These are phyloP conservation scores for Prionailurus viverrinus DNA, from an alignment of 2,113 vertebrate species.

Conservation along the genomic window DNA sequence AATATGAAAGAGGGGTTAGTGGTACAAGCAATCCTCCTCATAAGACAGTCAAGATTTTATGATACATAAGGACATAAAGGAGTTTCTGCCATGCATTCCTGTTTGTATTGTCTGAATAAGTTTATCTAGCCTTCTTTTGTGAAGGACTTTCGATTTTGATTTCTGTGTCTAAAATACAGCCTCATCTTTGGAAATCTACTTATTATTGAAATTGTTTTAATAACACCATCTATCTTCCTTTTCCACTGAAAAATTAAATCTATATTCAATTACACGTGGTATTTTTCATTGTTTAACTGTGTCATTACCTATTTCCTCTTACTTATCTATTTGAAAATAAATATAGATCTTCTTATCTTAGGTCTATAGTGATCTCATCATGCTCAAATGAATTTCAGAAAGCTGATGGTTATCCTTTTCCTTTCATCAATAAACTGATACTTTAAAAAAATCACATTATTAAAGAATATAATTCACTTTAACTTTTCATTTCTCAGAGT, in stretches of 20 bases:
- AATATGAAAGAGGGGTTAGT: background rate
- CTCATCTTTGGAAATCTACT: slow-evolving; percentile 72
- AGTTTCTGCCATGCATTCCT: background rate
- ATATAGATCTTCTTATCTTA: slow-evolving; percentile 53
- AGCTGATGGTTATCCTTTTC: slow-evolving; percentile 3
- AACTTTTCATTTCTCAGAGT: slow-evolving; percentile 38
- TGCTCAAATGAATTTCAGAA: slow-evolving; percentile 56
- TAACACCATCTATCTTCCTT: slow-evolving; percentile 56
- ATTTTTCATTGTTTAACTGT: slow-evolving; percentile 73
- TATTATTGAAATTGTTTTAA: slow-evolving; percentile 66
- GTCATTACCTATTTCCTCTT: slow-evolving; percentile 68
- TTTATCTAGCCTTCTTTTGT: background rate
- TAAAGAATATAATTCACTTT: slow-evolving; percentile 58
- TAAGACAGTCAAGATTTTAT: background rate
- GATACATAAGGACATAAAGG: background rate
- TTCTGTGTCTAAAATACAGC: slow-evolving; percentile 50
- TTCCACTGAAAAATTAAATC: slow-evolving; percentile 69
- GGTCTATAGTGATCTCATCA: slow-evolving; percentile 54
- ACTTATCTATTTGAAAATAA: slow-evolving; percentile 72
- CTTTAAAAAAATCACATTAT: slow-evolving; percentile 36
- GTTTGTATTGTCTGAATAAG: background rate
- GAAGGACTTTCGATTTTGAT: slow-evolving; percentile 6
- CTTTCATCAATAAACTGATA: slow-evolving; percentile 58
- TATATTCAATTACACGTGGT: slow-evolving; percentile 62
- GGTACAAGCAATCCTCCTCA: background rate